phyloP scores from a whole-genome alignment of 2,113 vertebrate genomes.

The Vireo altiloquus region DNA sequence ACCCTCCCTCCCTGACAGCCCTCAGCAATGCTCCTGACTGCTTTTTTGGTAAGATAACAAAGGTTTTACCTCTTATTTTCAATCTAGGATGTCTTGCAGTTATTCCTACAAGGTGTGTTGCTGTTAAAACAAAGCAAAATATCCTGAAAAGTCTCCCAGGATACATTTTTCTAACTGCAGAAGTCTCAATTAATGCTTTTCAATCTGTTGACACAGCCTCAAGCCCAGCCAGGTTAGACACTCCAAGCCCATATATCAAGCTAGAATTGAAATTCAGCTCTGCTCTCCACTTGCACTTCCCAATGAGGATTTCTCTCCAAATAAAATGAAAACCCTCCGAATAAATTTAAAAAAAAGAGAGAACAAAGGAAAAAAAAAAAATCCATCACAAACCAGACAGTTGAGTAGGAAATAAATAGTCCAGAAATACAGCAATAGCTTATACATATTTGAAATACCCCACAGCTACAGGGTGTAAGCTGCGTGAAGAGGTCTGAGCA shows the following conservation, averaged over 20 bases:
- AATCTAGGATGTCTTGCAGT: neutral
- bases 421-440: neutral
- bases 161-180: neutral
- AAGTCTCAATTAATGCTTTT: neutral
- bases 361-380: neutral
- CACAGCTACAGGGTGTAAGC: neutral
- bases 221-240: neutral
- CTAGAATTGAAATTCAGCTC: neutral
- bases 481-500: neutral
- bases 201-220: neutral
- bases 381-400: neutral
- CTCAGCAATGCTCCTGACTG: neutral
- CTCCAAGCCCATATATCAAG: neutral
- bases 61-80: neutral
- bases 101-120: neutral
- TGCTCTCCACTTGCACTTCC: neutral
- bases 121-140: neutral
- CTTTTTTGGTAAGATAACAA: neutral
- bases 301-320: neutral
- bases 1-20: neutral
- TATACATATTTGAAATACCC: neutral
- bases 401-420: neutral
- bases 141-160: neutral
- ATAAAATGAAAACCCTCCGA: neutral
- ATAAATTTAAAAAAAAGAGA: neutral